Base-by-base conservation (phyloP, 2,113 vertebrate genomes). In the Heliornis fulica region DNA sequence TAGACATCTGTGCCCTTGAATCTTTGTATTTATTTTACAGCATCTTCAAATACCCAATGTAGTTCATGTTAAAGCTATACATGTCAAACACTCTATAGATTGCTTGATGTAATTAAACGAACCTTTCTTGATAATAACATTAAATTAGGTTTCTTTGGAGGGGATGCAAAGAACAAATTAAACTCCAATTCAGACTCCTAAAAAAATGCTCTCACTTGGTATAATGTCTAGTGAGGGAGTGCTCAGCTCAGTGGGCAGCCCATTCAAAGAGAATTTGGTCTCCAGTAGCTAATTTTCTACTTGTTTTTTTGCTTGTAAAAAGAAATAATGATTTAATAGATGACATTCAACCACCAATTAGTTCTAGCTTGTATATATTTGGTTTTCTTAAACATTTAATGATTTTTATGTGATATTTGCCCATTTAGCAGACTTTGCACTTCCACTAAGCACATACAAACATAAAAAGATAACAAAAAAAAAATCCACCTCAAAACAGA, bases 81-180 rank as follows among this genome's bases (percentile, higher is more conserved):
- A 59, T 48, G 60, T 28, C 70, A 77, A 83, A 43, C 8, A 41
- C 28, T 31, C 21, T 74, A 48, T 32, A 59, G 17, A 83, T 16
- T 83, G 26, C 31, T 41, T 45, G 10, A 71, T 57, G 54, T 45
- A 86, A 86, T 43, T 70, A 75, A 64, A 93, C 34, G 15, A 90
- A 41, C 53, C 7, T 53, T 94, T 71, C 61, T 72, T 63, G 10
- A 40, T 61, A 94, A 90, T 10, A 78, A 59, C 54, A 66, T 85
- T 93, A 79, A 90, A 96, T 89, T 22, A 87, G 54, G 7, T 91
- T 68, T 92, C 83, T 77, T 74, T 70, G 15, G 25, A 38, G 63
- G n/a, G 41, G 18, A 90, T 32, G 32, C 36, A 84, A 94, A 87
- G 57, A 81, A 83, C 13, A 94, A 97, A 86, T 87, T 89, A 83